Conservation (phyloP, 2,797 vertebrate genomes). For the Sylvia borin region DNA sequence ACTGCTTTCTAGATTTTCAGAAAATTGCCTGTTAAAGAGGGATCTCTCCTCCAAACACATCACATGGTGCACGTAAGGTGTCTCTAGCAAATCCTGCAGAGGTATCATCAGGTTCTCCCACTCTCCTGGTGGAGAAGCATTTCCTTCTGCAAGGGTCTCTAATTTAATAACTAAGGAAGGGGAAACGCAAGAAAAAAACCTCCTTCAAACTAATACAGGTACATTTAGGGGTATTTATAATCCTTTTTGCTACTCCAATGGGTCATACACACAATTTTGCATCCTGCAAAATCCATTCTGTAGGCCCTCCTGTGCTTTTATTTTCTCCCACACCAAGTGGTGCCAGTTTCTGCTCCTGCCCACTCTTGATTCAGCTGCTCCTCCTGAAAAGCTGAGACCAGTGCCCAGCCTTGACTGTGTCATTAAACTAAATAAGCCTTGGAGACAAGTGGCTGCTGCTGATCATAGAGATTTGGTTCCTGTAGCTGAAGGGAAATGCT, state of each 20-base stretch:
- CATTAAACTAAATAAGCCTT: neutral
- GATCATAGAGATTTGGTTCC: neutral
- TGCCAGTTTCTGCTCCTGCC: neutral
- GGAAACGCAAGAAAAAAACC: neutral
- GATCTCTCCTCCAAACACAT: neutral
- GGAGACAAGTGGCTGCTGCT: neutral
- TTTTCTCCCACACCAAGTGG: neutral
- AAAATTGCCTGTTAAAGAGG: neutral
- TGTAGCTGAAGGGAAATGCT: neutral
- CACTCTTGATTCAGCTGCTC: neutral
- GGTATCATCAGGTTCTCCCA: neutral
- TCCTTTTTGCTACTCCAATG: neutral
- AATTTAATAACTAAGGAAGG: neutral
- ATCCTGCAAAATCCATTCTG: neutral
- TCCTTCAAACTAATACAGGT: neutral
- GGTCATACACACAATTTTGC: neutral
- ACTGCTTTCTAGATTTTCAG: neutral
- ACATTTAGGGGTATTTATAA: neutral
- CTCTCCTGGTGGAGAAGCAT: neutral
- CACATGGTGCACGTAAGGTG: accelerated
- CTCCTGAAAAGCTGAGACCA: neutral
- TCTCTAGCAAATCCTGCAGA: neutral
- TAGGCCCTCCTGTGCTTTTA: neutral
- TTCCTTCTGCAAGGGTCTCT: neutral
- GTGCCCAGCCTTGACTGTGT: neutral